These are phyloP conservation scores for Telmatherina bonti DNA, from an alignment of 2,797 vertebrate genomes.

Conservation along the genomic window DNA sequence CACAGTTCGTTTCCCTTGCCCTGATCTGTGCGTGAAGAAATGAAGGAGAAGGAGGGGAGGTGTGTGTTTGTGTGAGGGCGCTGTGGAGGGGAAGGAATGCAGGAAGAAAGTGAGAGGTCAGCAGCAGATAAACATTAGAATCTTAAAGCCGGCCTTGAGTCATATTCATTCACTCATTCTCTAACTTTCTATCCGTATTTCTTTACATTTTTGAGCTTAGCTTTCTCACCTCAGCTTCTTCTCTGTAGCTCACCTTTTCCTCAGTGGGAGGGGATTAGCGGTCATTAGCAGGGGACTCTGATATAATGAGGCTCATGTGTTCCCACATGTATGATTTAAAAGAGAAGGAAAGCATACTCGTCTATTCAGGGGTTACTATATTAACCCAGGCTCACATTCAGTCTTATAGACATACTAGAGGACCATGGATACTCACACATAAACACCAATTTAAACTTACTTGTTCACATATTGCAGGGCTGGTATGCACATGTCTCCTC, in stretches of 20 bases:
- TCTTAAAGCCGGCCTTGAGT: conserved; percentile 43
- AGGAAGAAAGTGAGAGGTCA: conserved; percentile 54
- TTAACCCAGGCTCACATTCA: conserved; percentile 59
- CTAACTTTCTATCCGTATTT: conserved; percentile 43
- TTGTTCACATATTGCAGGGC: conserved; percentile 1
- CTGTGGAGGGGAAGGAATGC: conserved; percentile 2
- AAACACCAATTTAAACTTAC: conserved; percentile 13
- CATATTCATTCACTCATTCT: conserved; percentile 17
- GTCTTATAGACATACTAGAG: conserved; percentile 34
- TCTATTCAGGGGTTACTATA: conserved; percentile 54
- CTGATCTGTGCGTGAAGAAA: conserved; percentile 60
- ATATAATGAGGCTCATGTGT: conserved; percentile 75
- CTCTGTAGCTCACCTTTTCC: conserved; percentile 31
- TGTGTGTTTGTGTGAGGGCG: conserved; percentile 11
- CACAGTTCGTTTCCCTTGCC: conserved; percentile 70
- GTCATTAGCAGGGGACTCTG: conserved; percentile 69
- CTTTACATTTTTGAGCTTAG: conserved; percentile 33
- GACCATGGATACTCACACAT: not conserved
- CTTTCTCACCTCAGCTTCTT: conserved; percentile 42
- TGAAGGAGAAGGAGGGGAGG: conserved; percentile 13
- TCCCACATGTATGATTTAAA: conserved; percentile 72
- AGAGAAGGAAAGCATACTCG: conserved; percentile 56
- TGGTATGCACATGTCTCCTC: conserved; percentile 27
- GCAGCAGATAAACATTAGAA: conserved; percentile 56
- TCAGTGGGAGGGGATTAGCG: conserved; percentile 64